Conservation (phyloP, 2,797 vertebrate species). For the Dicrostonyx torquatus region DNA sequence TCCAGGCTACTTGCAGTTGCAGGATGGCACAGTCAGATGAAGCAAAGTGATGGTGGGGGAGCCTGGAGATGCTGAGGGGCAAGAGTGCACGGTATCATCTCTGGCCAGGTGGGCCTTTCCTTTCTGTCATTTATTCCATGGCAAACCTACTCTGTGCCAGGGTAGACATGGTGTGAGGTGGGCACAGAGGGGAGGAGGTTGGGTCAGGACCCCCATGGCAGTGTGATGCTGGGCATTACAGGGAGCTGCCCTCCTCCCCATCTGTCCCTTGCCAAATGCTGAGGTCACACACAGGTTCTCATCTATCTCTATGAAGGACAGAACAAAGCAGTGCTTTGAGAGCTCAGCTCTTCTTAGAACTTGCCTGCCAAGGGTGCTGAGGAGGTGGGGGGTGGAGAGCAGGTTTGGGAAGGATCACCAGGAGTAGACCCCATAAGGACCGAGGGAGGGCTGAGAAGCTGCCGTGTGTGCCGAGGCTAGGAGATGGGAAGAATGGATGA, state of each 20-base stretch:
- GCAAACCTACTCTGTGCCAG: background rate
- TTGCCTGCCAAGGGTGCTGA: background rate
- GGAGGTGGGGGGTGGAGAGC: background rate
- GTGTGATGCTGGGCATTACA: background rate
- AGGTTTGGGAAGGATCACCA: slow-evolving; percentile 1
- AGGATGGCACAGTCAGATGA: slow-evolving; percentile 7
- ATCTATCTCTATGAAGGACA: slow-evolving; percentile 10
- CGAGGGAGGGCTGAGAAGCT: background rate
- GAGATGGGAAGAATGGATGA: background rate
- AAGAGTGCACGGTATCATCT: background rate
- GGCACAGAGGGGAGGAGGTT: background rate
- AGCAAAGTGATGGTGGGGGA: background rate
- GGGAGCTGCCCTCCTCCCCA: background rate
- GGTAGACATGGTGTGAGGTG: accelerated
- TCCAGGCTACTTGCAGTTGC: background rate
- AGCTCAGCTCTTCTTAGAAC: slow-evolving; percentile 39
- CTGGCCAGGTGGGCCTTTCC: background rate
- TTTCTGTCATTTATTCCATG: background rate
- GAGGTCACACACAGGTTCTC: slow-evolving; percentile 24
- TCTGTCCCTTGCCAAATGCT: background rate
- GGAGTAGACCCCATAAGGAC: background rate
- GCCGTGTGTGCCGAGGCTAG: accelerated
- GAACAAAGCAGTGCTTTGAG: slow-evolving; percentile 77
- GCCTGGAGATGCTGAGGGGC: accelerated
- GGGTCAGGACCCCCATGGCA: background rate